Base-by-base conservation (phyloP, 2,797 vertebrate genomes). In the Coccyzus lansbergi region DNA sequence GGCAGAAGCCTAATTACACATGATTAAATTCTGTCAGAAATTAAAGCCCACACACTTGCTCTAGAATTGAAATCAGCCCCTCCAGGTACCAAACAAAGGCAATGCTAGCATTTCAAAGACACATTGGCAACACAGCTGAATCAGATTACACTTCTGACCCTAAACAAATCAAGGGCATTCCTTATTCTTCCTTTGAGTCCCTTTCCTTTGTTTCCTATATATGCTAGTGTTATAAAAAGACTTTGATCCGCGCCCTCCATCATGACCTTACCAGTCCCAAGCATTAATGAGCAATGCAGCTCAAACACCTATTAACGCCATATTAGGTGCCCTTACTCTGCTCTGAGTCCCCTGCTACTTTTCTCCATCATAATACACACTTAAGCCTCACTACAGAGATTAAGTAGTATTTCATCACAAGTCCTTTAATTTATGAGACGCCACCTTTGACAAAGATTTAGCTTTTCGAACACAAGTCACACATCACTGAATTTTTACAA, bases 11-110 rank as follows among this genome's bases (percentile, higher is more conserved):
- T 93, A 94, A 90, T 76, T 67, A 90, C 38, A 76, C n/a, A 19
- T 7, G 4, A 86, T 88, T 91, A 93, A 90, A 83, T 78, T 90
- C 87, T 76, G 93, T 72, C 86, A 86, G 75, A 96, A 96, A 81
- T 34, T 52, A 63, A 94, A 94, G 59, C 85, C 89, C 87, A 76
- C 76, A 49, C 74, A 20, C 48, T 95, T 46, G 36, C 88, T 79
- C 62, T 80, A 46, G 52, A 91, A 93, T 31, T 59, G 87, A 65
- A 82, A 70, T 78, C 63, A 76, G 52, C 63, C 42, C 84, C 67
- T 78, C 21, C 34, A 88, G 87, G 83, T 69, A 72, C 72, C 63
- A 92, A 86, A 91, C 52, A 83, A 75, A 92, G 93, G 59, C 72
- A 88, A 36, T 0, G 21, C 29, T 77, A 69, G 79, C 10, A 15